Percentiles rank a stretch among this genome's conserved stretches.
phyloP scores from a whole-genome alignment of 2,113 vertebrate genomes.

The Clupea harengus region DNA sequence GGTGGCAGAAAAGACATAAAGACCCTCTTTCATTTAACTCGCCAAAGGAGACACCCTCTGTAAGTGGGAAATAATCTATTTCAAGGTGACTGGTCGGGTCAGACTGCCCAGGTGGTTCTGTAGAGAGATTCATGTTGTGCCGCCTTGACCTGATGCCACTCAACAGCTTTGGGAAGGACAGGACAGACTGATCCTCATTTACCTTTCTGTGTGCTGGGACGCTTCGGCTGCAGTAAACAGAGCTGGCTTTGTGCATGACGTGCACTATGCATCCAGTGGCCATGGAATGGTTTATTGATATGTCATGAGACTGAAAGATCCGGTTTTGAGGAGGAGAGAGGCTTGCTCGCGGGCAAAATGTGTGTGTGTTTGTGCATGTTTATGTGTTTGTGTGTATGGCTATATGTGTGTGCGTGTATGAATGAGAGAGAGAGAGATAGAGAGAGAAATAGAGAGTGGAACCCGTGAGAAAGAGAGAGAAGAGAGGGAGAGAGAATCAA shows the following conservation, averaged over 20 bases:
- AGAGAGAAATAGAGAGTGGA: constrained; percentile 31
- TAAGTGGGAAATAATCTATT: neutral
- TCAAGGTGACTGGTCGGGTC: neutral
- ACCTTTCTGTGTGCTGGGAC: neutral
- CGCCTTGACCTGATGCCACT: neutral
- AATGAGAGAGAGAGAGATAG: no score
- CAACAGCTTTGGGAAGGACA: neutral
- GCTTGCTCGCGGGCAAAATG: neutral
- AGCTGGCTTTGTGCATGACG: neutral
- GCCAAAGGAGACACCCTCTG: neutral
- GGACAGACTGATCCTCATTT: neutral
- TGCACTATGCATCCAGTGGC: neutral
- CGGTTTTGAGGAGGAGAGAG: neutral
- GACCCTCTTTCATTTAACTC: neutral
- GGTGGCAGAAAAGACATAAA: neutral
- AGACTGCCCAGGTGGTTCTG: neutral
- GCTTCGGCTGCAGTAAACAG: neutral
- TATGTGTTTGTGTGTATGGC: neutral
- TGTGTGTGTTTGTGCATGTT: neutral
- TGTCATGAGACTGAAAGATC: neutral
- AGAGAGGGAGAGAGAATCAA: constrained; percentile 29
- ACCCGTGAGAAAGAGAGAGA: neutral
- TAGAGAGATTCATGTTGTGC: neutral
- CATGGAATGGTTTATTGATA: neutral
- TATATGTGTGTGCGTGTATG: constrained; percentile 35